These are phyloP conservation scores for Diorhabda carinulata DNA, from an alignment of 1,140 invertebrate genomes.

Conservation along the genomic window DNA sequence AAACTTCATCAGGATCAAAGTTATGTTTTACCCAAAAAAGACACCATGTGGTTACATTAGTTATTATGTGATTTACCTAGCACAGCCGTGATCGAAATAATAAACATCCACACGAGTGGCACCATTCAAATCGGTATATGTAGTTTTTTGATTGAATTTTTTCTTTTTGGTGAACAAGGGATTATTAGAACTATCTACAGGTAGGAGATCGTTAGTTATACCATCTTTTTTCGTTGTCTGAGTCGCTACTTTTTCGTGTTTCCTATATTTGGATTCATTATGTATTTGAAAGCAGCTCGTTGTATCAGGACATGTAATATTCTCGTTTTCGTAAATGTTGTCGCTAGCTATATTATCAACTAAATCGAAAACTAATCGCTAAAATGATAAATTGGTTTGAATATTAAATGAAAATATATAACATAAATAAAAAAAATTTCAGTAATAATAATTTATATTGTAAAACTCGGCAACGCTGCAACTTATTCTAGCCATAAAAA, in stretches of 20 bases:
- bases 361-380: conserved; percentile 41
- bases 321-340: neutral
- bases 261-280: conserved; percentile 5
- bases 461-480: too few species aligned
- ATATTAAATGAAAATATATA: too few species aligned
- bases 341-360: conserved; percentile 32
- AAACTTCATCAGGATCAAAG: neutral
- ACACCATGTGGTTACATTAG: neutral
- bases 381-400: neutral
- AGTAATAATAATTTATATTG: too few species aligned
- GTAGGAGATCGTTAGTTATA: neutral
- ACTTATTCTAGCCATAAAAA: too few species aligned
- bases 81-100: conserved; percentile 64
- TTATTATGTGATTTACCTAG: conserved; percentile 47
- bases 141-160: conserved; percentile 23
- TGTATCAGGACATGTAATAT: conserved; percentile 11
- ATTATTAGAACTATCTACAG: neutral
- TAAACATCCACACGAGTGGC: conserved; percentile 58
- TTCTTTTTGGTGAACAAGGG: neutral
- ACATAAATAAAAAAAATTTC: too few species aligned
- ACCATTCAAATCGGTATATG: conserved; percentile 24
- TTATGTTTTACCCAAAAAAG: neutral
- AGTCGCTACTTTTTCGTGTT: neutral
- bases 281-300: conserved; percentile 31
- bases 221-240: neutral